phyloP scores from a whole-genome alignment of 2,888 invertebrate genomes.

The Acleris holmiana region DNA sequence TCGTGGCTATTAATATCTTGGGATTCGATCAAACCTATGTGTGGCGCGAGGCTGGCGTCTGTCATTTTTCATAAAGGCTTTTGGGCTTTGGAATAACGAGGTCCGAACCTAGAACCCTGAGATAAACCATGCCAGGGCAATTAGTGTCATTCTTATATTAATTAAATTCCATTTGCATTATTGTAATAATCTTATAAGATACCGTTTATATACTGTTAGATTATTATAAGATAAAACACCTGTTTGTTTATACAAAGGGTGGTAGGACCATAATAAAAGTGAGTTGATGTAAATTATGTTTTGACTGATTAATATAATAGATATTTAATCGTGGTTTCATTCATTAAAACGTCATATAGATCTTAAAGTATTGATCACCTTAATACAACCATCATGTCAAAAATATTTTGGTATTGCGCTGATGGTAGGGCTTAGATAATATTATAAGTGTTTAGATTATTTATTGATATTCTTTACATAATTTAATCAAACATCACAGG shows the following conservation, averaged over 20 bases:
- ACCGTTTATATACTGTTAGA: not conserved
- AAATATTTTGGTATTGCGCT: too few relatives aligned
- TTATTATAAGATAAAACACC: not conserved
- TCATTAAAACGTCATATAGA: too few relatives aligned
- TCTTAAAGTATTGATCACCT: too few relatives aligned
- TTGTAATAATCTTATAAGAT: constrained; percentile 17
- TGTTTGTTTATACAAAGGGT: constrained; percentile 21
- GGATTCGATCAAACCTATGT: constrained; percentile 38
- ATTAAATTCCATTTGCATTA: constrained; percentile 28
- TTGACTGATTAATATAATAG: constrained; percentile 1
- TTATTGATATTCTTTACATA: too few relatives aligned
- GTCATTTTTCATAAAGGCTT: constrained; percentile 14
- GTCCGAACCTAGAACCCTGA: constrained; percentile 44
- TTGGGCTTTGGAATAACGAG: constrained; percentile 17
- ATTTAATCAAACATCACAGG: too few relatives aligned
- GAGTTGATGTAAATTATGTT: constrained; percentile 17
- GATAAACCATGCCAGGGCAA: constrained; percentile 51
- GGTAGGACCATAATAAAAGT: constrained; percentile 1
- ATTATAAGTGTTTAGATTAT: too few relatives aligned
- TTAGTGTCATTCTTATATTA: constrained; percentile 34
- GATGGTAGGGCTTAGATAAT: too few relatives aligned
- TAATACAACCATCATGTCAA: too few relatives aligned
- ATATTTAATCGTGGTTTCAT: too few relatives aligned
- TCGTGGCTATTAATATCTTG: constrained; percentile 75
- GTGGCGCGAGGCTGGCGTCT: constrained; percentile 9